Evolutionary conservation across 2,888 invertebrate species (phyloP).

Genomic region (Lasioglossum morio): DNA sequence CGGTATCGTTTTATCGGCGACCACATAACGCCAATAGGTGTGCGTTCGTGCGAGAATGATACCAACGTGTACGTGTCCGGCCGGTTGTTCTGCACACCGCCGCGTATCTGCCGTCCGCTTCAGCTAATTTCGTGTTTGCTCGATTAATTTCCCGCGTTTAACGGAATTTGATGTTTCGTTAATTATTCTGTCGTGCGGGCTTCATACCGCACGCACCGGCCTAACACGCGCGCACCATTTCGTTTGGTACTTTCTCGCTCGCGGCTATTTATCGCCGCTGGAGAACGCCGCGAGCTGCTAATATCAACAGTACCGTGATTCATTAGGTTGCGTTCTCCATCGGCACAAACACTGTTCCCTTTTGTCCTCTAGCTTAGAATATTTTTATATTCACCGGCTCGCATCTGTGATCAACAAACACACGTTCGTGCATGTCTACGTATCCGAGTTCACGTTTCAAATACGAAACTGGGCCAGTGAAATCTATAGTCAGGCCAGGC

Average conservation of each 20-base stretch:
- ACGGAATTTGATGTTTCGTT: constrained; percentile 82
- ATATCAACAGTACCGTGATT: neutral
- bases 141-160: constrained; percentile 81
- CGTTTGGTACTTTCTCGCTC: constrained; percentile 13
- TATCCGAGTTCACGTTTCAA: neutral
- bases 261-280: neutral
- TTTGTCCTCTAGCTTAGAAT: neutral
- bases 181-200: constrained; percentile 80
- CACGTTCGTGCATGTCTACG: neutral
- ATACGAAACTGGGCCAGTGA: neutral
- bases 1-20: constrained; percentile 71
- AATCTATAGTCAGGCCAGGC: neutral
- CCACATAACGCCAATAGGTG: constrained; percentile 54
- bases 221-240: neutral
- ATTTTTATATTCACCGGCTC: neutral
- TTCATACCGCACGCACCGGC: constrained; percentile 64
- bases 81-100: constrained; percentile 17
- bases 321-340: neutral
- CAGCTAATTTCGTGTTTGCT: constrained; percentile 82
- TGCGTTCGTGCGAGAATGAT: constrained; percentile 26
- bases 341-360: neutral
- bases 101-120: constrained; percentile 64
- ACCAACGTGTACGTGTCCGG: constrained; percentile 17
- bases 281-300: constrained; percentile 33
- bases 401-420: neutral